A percentile compares a stretch with the other conserved stretches of the same genome.
Evolutionary conservation across 2,113 vertebrate genomes (phyloP).

Genomic region (Entelurus aequoreus): DNA sequence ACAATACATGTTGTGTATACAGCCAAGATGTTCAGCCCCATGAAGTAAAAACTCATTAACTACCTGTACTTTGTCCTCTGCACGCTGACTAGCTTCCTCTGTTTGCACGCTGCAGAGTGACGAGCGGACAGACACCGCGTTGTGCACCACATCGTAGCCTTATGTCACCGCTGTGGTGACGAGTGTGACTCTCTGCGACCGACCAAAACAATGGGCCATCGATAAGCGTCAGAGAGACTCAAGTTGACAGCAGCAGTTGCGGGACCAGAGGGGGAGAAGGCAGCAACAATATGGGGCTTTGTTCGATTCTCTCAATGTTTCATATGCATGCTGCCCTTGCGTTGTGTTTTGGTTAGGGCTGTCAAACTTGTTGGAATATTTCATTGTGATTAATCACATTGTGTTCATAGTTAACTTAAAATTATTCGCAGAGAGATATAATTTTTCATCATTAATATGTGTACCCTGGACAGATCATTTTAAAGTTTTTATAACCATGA

Average conservation of each 20-base stretch:
- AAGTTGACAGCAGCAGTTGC: conserved; percentile 43
- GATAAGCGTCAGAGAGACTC: conserved; percentile 37
- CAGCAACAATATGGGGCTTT: conserved; percentile 41
- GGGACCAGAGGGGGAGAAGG: not conserved
- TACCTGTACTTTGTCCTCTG: no score
- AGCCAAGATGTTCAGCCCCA: not conserved
- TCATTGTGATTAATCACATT: no score
- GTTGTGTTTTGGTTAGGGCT: no score
- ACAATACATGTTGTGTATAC: no score
- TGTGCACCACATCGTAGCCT: conserved; percentile 25
- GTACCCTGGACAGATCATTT: no score
- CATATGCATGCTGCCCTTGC: conserved; percentile 14
- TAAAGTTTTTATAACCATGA: no score
- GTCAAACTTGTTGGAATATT: no score
- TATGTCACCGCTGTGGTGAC: conserved; percentile 26
- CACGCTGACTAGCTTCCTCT: not conserved
- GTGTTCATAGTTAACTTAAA: no score
- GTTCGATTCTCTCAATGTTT: conserved; percentile 3
- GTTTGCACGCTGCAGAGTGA: conserved; percentile 7
- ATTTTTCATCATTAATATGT: no score
- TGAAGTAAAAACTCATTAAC: no score
- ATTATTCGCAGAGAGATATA: no score
- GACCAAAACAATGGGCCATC: conserved; percentile 45
- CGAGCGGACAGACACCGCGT: conserved; percentile 14
- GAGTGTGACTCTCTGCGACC: conserved; percentile 30